These are phyloP conservation scores for Buphagus erythrorhynchus DNA, from an alignment of 2,797 vertebrate species.

Conservation along the genomic window DNA sequence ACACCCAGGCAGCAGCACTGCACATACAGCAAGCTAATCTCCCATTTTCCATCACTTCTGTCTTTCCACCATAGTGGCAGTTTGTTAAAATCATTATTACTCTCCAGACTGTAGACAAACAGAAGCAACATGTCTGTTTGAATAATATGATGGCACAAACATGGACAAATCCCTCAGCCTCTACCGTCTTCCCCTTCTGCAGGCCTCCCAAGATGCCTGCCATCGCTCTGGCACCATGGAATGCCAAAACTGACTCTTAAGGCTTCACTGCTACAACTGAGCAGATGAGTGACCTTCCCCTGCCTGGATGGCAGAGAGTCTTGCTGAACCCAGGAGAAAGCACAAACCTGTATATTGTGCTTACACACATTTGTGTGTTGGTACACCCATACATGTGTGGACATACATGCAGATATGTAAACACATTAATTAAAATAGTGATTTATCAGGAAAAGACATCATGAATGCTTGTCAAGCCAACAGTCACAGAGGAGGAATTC, in stretches of 20 bases:
- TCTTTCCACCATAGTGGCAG: neutral
- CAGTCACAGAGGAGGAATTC: neutral
- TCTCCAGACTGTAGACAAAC: neutral
- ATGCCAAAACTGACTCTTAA: neutral
- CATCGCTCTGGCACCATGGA: rapidly evolving
- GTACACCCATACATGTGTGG: neutral
- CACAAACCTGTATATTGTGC: neutral
- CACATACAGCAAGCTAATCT: neutral
- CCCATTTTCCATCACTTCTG: neutral
- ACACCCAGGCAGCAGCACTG: neutral
- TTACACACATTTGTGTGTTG: neutral
- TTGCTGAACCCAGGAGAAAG: neutral
- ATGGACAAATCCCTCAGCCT: neutral
- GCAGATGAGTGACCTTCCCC: neutral
- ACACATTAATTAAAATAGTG: neutral
- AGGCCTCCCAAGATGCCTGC: neutral
- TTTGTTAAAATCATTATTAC: neutral
- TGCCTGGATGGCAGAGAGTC: neutral
- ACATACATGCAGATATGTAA: neutral
- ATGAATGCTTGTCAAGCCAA: neutral
- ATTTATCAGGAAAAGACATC: neutral
- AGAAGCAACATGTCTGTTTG: neutral
- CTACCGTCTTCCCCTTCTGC: neutral
- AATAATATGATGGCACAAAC: neutral
- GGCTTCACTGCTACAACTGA: neutral